phyloP scores from a whole-genome alignment of 2,888 invertebrate genomes.

The Sepioteuthis lessoniana region DNA sequence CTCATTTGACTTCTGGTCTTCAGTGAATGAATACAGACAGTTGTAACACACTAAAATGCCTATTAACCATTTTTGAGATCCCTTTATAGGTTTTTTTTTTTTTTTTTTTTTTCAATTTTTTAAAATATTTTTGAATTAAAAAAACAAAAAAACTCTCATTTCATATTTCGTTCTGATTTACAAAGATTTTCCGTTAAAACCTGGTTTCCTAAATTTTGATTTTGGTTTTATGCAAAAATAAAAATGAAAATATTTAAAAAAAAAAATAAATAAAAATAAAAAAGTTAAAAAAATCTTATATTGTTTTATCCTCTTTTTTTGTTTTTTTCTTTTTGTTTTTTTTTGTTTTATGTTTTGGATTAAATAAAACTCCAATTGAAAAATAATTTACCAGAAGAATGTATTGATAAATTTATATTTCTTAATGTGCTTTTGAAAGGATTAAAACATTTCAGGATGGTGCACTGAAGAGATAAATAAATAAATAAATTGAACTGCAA shows the following conservation, averaged over 20 bases:
- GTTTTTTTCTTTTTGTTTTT: background rate
- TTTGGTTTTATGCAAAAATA: slow-evolving; percentile 33
- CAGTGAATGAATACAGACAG: background rate
- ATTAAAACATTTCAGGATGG: background rate
- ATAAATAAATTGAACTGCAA: background rate
- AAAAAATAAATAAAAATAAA: background rate
- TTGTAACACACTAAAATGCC: background rate
- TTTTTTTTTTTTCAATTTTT: background rate
- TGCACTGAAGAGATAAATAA: background rate
- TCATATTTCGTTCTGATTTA: background rate
- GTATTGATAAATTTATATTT: background rate
- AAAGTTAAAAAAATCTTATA: background rate
- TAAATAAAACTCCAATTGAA: background rate
- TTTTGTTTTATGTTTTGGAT: background rate
- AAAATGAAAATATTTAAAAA: background rate
- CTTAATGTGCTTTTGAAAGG: background rate
- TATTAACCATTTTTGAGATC: background rate
- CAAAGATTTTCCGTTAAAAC: background rate
- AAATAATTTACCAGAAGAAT: background rate
- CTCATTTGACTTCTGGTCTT: background rate
- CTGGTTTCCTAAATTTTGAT: background rate
- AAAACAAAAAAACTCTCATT: too few relatives aligned
- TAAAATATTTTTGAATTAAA: too few relatives aligned
- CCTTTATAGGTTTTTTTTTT: background rate
- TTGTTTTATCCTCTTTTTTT: background rate